These are phyloP conservation scores for Gulo gulo DNA, from an alignment of 2,113 vertebrate genomes.

Conservation along the genomic window DNA sequence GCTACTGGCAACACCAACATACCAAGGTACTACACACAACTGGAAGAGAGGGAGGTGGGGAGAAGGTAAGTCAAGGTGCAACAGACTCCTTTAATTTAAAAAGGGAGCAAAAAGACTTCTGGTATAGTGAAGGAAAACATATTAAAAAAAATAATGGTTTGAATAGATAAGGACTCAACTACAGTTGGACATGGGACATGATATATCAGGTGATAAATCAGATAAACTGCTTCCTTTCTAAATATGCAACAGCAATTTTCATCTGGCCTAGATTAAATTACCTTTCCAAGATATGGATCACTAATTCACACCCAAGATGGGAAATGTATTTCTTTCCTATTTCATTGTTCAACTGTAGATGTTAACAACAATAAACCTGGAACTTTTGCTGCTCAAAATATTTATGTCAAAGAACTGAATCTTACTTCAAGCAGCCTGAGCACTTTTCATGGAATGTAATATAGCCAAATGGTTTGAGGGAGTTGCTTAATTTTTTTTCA, in stretches of 20 bases:
- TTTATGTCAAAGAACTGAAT: neutral
- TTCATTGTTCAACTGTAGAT: neutral
- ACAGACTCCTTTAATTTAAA: neutral
- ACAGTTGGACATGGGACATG: neutral
- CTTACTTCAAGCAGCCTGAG: neutral
- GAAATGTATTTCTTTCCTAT: neutral
- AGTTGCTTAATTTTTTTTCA: neutral
- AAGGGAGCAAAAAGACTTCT: neutral
- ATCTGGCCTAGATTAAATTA: neutral
- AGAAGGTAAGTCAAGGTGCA: neutral
- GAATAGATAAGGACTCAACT: neutral
- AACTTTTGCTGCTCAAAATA: neutral
- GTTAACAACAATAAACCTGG: neutral
- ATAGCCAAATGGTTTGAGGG: neutral
- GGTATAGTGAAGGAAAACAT: neutral
- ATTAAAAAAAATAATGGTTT: neutral
- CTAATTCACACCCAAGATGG: neutral
- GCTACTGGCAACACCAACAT: neutral
- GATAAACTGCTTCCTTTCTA: neutral
- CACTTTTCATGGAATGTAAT: neutral
- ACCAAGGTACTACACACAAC: neutral
- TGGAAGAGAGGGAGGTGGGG: neutral
- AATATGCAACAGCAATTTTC: neutral
- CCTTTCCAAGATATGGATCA: neutral
- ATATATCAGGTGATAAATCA: neutral